phyloP scores from a whole-genome alignment of 64 coral and sea anemone genomes.

The Anthopleura sola region DNA sequence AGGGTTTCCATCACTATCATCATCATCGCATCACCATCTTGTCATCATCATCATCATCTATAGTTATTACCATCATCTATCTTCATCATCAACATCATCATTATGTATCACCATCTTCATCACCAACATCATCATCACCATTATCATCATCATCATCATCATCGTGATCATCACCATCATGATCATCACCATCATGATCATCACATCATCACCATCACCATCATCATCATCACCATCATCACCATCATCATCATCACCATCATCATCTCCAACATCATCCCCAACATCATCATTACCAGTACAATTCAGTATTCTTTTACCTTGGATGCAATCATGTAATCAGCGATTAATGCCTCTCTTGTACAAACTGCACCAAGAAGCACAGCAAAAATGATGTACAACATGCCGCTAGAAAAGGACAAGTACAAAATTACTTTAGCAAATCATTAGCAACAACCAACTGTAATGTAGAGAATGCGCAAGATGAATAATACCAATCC shows the following conservation, averaged over 20 bases:
- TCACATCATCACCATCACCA: neutral
- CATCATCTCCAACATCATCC: neutral
- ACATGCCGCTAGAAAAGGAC: conserved; percentile 62
- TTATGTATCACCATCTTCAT: too few species aligned
- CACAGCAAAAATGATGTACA: conserved; percentile 96
- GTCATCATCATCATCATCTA: too few species aligned
- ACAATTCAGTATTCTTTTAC: conserved; percentile 30
- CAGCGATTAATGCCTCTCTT: conserved; percentile 68
- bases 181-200: neutral
- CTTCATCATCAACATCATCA: too few species aligned
- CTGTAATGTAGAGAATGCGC: too few species aligned
- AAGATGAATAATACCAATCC: too few species aligned
- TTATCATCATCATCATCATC: too few species aligned
- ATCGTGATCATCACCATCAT: neutral
- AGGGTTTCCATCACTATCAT: too few species aligned
- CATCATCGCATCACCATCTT: too few species aligned
- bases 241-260: neutral
- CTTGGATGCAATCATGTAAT: conserved; percentile 99
- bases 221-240: neutral
- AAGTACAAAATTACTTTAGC: neutral
- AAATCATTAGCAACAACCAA: too few species aligned
- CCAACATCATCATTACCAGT: neutral
- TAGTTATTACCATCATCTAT: too few species aligned
- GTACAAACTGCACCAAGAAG: conserved; percentile 92
- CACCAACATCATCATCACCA: too few species aligned